Evolutionary conservation across 2,797 vertebrate species (phyloP), one percentile per base, ranked within the genome.

Genomic region (Tadarida brasiliensis): DNA sequence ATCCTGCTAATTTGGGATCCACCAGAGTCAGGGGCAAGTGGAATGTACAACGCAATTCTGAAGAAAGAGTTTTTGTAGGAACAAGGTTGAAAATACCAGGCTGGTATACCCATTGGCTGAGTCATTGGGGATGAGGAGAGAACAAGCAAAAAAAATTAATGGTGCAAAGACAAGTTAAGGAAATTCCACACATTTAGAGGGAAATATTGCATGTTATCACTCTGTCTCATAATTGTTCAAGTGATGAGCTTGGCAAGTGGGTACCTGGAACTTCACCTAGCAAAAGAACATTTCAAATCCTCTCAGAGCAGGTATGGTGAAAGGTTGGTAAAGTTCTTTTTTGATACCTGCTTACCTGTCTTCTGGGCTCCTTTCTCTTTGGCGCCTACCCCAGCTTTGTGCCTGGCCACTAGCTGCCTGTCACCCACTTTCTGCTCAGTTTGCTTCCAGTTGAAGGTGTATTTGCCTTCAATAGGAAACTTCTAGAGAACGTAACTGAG

Each of bases 81-180:
- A 67, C n/a, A 86, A 80, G 70, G 77, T 30, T 76, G 44, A 61
- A 90, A 87, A 84, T 74, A 15, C 54, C 63, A 81, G n/a, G 54
- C n/a, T 80, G 63, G 10, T 44, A 6, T 61, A 65, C 33, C 35
- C 65, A 67, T 49, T 89, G 80, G 51, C 90, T 68, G 73, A 93
- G 44, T 77, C 35, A 85, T 17, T 73, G 30, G 35, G 44, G 2
- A 7, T 87, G 28, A 89, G n/a, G 24, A 87, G 30, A 94, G 61
- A 83, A 84, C 33, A 95, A 94, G 86, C 86, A 94, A 77, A 83
- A 92, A 90, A 94, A 92, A 54, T 81, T 71, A 89, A 94, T 95
- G 87, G 76, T 77, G 82, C 92, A 87, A 92, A 82, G 56, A 90
- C 63, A 94, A 78, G n/a, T 71, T 65, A 49, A 92, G 77, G 92